A percentile compares a stretch with the other conserved stretches of the same genome.
Evolutionary conservation across 2,888 invertebrate species (phyloP).

Genomic region (Diarsia dahlii): DNA sequence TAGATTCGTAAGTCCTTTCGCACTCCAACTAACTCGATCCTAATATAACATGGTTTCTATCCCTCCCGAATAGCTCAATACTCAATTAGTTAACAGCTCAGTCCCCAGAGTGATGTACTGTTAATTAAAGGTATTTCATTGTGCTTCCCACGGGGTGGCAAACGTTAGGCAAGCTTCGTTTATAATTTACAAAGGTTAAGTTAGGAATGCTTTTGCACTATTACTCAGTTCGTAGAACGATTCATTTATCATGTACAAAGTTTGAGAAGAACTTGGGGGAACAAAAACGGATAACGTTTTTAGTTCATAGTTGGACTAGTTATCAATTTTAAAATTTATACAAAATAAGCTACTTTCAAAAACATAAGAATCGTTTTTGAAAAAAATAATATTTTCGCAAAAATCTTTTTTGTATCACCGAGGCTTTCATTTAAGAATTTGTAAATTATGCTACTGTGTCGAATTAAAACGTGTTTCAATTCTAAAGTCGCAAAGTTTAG

Average conservation of each 20-base stretch:
- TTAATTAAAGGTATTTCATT: slow-evolving; percentile 9
- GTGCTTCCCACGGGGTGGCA: background rate
- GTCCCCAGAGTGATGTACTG: background rate
- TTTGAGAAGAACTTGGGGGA: background rate
- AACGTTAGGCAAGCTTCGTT: slow-evolving; percentile 1
- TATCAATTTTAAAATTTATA: no score
- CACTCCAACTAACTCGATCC: background rate
- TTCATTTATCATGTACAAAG: background rate
- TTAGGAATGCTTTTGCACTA: background rate
- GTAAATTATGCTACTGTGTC: no score
- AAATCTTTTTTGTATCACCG: no score
- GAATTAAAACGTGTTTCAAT: no score
- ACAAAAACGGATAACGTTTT: background rate
- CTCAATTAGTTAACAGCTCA: slow-evolving; percentile 41
- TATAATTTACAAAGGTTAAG: background rate
- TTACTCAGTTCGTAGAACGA: background rate
- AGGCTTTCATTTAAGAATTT: no score
- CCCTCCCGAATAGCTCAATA: background rate
- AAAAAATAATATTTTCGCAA: no score
- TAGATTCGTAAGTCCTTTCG: background rate
- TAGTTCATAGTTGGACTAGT: no score
- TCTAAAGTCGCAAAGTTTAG: no score
- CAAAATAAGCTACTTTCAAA: no score
- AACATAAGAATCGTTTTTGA: no score
- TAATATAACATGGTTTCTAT: slow-evolving; percentile 6